Evolutionary conservation across 2,888 invertebrate genomes (phyloP).

Genomic region (Tetragonula carbonaria): DNA sequence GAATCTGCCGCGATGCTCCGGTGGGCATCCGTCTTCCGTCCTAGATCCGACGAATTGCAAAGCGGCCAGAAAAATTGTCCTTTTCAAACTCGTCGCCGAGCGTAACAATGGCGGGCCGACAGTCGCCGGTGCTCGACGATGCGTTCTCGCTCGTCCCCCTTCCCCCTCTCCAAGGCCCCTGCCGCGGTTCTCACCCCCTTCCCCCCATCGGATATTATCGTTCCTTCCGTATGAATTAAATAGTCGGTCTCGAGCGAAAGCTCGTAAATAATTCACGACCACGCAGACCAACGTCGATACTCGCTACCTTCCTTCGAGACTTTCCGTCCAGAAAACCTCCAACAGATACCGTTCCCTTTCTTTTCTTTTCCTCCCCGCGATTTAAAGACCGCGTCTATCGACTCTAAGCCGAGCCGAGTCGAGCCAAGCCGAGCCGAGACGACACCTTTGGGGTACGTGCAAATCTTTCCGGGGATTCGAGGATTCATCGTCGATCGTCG

Average conservation of each 20-base stretch:
- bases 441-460: too few relatives aligned
- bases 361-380: neutral
- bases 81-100: constrained; percentile 54
- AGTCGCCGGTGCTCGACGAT: constrained; percentile 34
- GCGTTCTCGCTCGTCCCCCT: constrained; percentile 23
- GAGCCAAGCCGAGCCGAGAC: too few relatives aligned
- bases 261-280: constrained; percentile 59
- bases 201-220: constrained; percentile 50
- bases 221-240: constrained; percentile 60
- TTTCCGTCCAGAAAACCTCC: constrained; percentile 10
- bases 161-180: neutral
- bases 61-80: constrained; percentile 67
- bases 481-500: neutral
- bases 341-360: constrained; percentile 8
- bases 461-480: too few relatives aligned
- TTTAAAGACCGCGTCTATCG: too few relatives aligned
- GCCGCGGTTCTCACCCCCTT: neutral
- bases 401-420: too few relatives aligned
- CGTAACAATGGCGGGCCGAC: constrained; percentile 43
- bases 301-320: constrained; percentile 7
- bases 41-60: constrained; percentile 56
- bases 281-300: constrained; percentile 44
- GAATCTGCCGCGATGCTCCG: constrained; percentile 54
- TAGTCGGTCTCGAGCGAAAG: constrained; percentile 25
- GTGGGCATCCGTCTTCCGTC: constrained; percentile 61